Conservation (phyloP, 2,797 vertebrate species). For the Knipowitschia caucasica region DNA sequence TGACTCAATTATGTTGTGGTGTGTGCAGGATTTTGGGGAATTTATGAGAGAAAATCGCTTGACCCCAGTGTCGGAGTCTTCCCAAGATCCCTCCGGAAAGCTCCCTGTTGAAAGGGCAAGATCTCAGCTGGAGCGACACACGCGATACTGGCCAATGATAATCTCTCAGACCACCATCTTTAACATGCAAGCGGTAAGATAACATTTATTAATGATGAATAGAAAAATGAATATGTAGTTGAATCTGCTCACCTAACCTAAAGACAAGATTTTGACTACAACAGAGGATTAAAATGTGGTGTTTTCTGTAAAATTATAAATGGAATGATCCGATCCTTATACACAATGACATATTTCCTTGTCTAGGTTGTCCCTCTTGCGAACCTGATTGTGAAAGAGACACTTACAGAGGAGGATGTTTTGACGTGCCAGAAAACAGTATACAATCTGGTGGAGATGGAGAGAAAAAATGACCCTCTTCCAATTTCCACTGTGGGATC, state of each 20-base stretch:
- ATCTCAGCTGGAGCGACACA: constrained; percentile 93
- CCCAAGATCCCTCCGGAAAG: constrained; percentile 80
- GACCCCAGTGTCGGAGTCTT: constrained; percentile 87
- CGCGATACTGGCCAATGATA: constrained; percentile 99
- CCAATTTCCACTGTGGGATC: constrained; percentile 98
- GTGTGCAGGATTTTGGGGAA: constrained; percentile 93
- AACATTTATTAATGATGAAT: neutral
- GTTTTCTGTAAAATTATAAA: neutral
- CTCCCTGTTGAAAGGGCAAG: constrained; percentile 89
- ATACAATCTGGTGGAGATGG: constrained; percentile 98
- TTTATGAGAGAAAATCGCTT: constrained; percentile 99
- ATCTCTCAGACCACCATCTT: constrained; percentile 99
- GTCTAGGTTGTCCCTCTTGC: constrained; percentile 96
- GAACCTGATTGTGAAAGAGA: constrained; percentile 94
- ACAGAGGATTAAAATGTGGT: neutral
- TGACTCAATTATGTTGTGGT: neutral
- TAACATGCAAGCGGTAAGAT: constrained; percentile 97
- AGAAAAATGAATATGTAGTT: neutral
- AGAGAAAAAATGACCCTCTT: constrained; percentile 95
- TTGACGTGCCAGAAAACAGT: constrained; percentile 97
- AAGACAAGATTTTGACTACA: no score
- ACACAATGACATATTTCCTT: neutral
- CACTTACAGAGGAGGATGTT: constrained; percentile 92
- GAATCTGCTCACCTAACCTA: no score
- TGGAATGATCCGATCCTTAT: no score